These are phyloP conservation scores for Drosophila kanapiae DNA, from an alignment of 1,140 invertebrate genomes.

Conservation along the genomic window DNA sequence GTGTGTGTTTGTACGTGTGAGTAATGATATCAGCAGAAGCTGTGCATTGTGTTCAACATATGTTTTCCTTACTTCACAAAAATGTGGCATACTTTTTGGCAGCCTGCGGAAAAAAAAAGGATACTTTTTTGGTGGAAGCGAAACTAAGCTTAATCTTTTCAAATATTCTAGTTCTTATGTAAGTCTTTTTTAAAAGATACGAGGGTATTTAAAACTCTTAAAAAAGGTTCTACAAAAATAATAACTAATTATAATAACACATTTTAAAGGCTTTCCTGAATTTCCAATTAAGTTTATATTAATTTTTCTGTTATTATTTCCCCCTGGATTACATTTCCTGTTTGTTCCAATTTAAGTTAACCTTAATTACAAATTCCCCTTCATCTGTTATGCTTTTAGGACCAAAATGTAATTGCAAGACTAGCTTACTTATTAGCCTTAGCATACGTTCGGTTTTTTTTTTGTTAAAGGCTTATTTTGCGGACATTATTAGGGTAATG, in stretches of 20 bases:
- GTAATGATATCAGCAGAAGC: slow-evolving; percentile 80
- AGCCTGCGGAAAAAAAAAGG: slow-evolving; percentile 10
- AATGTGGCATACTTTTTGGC: slow-evolving; percentile 52
- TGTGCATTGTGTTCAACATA: slow-evolving; percentile 64
- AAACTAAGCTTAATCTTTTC: no score
- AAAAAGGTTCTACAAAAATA: no score
- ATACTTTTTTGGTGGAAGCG: slow-evolving; percentile 2
- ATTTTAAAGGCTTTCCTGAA: no score
- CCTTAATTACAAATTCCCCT: background rate
- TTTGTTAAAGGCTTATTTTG: background rate
- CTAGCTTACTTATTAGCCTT: background rate
- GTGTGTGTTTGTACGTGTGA: slow-evolving; percentile 36
- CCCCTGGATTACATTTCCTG: background rate
- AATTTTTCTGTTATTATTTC: background rate
- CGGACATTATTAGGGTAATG: slow-evolving; percentile 24
- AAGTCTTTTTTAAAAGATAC: no score
- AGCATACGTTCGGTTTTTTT: background rate
- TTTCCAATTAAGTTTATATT: background rate
- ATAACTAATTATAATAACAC: no score
- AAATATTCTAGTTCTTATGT: background rate
- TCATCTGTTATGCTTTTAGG: background rate
- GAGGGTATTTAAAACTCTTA: no score
- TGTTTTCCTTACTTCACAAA: slow-evolving; percentile 48
- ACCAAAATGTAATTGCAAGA: slow-evolving; percentile 4
- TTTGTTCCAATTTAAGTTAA: background rate